Base-by-base conservation (phyloP, 2,113 vertebrate genomes). In the Pao palembangensis region DNA sequence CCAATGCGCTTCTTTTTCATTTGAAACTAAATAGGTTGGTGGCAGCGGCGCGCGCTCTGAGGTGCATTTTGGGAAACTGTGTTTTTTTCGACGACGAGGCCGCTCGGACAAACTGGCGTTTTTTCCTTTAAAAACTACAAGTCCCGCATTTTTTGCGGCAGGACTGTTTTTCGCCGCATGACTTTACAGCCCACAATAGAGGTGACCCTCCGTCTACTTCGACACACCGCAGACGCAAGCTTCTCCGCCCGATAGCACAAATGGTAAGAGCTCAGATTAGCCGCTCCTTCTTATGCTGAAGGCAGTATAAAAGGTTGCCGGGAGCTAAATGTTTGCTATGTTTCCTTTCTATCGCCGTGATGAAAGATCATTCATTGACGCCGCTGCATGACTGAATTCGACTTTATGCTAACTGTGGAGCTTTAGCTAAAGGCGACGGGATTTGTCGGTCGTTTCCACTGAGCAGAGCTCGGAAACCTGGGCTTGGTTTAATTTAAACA, bases 171-270 rank as follows among this genome's bases (percentile, higher is more conserved):
- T 53, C 18, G 28, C 0, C 78, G 61, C 79, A 55, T 78, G 80
- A 71, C 75, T 80, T 14, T 58, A 58, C 61, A 47, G 41, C 15
- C 1, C 21, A n/a, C 47, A 63, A 17, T 57, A 88, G 86, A 88
- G 86, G 86, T 88, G 87, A 89, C 88, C 80, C 69, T 48, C 72
- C 20, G 61, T 71, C 55, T 55, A 73, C 63, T 78, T 59, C 14
- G 47, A 71, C 20, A 28, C 50, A 0, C 6, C 4, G 46, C 66
- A 15, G 5, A 59, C 15, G 3, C 0, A 14, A 31, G 7, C 64
- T 46, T 20, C 67, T 51, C 16, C 58, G 41, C 3, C 62, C 21
- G 1, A 2, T 28, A 58, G 10, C 28, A 8, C 48, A 67, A 46
- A 91, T 91, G 90, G 90, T 91, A 75, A 88, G 82, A 53, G 1